These are phyloP conservation scores for Strigamia maritima DNA, from an alignment of 2,888 invertebrate genomes.

Conservation along the genomic window DNA sequence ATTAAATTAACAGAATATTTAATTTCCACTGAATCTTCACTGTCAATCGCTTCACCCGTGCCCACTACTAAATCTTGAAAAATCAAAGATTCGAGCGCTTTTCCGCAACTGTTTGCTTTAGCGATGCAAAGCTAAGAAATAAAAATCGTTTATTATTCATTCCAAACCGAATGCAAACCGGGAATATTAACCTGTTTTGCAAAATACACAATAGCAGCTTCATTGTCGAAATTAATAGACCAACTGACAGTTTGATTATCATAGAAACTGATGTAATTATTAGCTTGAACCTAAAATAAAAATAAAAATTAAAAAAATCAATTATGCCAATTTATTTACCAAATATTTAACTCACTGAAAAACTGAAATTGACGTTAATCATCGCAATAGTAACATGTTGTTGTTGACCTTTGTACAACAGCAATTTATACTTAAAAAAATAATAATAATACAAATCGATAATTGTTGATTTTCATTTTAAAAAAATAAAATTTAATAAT, in stretches of 20 bases:
- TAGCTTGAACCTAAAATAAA: conserved; percentile 31
- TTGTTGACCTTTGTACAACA: conserved; percentile 10
- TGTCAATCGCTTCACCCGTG: not conserved
- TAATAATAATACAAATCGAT: not conserved
- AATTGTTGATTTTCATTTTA: too few species aligned
- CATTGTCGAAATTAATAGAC: conserved; percentile 38
- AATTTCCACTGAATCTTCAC: conserved; percentile 17
- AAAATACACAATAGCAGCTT: not conserved
- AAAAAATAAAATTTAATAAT: not conserved
- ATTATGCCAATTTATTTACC: not conserved
- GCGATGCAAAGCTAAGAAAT: conserved; percentile 6
- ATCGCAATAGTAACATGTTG: not conserved
- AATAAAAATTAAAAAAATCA: not conserved
- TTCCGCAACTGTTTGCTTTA: not conserved
- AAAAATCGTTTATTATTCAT: not conserved
- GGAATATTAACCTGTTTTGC: conserved; percentile 36
- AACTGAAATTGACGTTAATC: not conserved
- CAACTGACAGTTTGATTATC: conserved; percentile 34
- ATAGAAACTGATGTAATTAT: conserved; percentile 38
- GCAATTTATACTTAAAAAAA: conserved; percentile 12
- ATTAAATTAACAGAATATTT: not conserved
- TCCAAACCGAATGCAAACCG: not conserved
- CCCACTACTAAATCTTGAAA: conserved; percentile 25
- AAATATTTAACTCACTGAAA: not conserved
- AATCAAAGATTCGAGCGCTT: not conserved